phyloP scores from a whole-genome alignment of 2,797 vertebrate species.

The Notamacropus eugenii region DNA sequence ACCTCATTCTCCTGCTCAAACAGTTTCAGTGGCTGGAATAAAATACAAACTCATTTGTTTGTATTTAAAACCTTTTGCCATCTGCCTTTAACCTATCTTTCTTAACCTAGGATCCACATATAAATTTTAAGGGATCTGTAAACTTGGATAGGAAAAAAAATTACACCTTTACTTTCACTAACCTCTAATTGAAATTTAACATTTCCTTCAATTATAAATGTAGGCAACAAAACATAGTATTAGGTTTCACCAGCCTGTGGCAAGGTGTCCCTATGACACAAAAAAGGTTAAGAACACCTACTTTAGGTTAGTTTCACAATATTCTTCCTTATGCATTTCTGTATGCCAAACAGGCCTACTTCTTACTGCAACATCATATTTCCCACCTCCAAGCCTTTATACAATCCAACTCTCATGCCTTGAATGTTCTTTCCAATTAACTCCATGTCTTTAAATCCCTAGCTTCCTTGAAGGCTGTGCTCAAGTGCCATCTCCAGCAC shows the following conservation, averaged over 20 bases:
- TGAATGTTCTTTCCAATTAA: not conserved
- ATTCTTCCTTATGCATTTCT: not conserved
- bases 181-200: not conserved
- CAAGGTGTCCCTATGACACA: not conserved
- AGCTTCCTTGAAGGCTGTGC: not conserved
- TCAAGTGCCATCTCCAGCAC: not conserved
- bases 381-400: not conserved
- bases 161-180: not conserved
- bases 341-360: not conserved
- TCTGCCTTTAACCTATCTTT: not conserved
- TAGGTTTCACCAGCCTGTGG: not conserved
- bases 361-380: not conserved
- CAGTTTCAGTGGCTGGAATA: not conserved
- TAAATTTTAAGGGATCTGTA: not conserved
- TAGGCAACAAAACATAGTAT: not conserved
- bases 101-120: not conserved
- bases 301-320: not conserved
- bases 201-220: not conserved
- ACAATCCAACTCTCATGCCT: not conserved
- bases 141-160: not conserved
- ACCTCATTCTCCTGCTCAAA: not conserved
- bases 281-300: not conserved
- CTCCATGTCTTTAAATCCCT: not conserved
- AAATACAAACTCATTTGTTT: not conserved
- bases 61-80: not conserved